These are phyloP conservation scores for Drosophila imparisetae DNA, from an alignment of 2,888 invertebrate species.

Conservation along the genomic window DNA sequence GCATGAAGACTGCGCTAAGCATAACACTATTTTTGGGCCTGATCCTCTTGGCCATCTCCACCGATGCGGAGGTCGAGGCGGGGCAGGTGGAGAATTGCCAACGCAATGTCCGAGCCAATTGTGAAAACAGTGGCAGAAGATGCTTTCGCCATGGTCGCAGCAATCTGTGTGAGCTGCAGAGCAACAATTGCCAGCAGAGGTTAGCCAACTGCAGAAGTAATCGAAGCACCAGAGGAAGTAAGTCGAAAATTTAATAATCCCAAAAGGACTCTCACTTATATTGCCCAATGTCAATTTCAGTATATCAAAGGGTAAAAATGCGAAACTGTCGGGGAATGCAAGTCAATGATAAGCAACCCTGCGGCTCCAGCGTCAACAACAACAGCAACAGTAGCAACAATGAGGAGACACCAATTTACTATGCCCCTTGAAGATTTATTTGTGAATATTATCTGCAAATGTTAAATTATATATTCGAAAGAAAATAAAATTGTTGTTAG, in stretches of 20 bases:
- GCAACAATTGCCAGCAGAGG: background rate
- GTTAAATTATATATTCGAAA: background rate
- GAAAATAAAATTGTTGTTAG: background rate
- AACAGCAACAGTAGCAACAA: background rate
- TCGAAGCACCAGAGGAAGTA: background rate
- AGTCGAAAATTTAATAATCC: background rate
- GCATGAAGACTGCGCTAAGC: background rate
- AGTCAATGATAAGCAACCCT: constrained; percentile 31
- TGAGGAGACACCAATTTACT: background rate
- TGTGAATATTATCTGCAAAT: background rate
- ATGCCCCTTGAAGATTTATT: background rate
- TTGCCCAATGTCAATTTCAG: constrained; percentile 10
- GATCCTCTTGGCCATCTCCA: background rate
- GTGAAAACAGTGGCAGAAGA: background rate
- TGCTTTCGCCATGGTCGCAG: background rate
- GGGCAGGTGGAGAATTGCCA: background rate
- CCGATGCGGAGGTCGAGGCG: background rate
- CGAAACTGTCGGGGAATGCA: constrained; percentile 17
- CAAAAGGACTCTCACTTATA: background rate
- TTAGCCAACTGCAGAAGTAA: background rate
- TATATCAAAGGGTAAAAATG: constrained; percentile 13
- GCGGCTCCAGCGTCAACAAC: background rate
- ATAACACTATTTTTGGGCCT: background rate
- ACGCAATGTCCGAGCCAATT: background rate
- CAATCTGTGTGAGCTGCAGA: background rate